Evolutionary conservation across 2,113 vertebrate genomes (phyloP).

Genomic region (Ellobius talpinus): DNA sequence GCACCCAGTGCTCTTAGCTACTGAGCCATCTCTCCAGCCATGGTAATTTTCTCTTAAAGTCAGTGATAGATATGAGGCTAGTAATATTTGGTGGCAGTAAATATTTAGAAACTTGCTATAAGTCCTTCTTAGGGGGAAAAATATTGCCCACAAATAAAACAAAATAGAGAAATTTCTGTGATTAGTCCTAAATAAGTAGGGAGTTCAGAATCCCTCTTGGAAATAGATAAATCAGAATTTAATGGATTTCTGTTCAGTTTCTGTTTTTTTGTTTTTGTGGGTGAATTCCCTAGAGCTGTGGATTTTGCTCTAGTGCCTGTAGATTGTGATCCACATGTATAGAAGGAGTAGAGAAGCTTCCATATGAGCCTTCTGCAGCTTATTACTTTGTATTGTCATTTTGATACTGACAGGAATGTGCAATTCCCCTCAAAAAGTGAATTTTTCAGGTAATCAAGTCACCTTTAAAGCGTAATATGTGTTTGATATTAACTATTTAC

Average conservation of each 20-base stretch:
- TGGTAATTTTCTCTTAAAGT: not conserved
- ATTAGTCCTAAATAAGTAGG: not conserved
- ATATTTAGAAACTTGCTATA: conserved; percentile 12
- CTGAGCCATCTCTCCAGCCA: not conserved
- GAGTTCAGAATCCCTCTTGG: not conserved
- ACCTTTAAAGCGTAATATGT: not conserved
- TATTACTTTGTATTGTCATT: not conserved
- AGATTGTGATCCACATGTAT: not conserved
- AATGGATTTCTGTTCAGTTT: not conserved
- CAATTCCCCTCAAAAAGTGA: not conserved
- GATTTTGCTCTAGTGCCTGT: not conserved
- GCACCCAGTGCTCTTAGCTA: not conserved
- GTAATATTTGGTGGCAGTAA: not conserved
- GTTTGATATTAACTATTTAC: not conserved
- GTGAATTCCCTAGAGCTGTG: not conserved
- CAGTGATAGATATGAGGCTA: not conserved
- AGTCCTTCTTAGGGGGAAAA: not conserved
- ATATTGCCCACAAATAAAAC: not conserved
- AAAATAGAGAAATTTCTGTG: conserved; percentile 44
- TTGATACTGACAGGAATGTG: not conserved
- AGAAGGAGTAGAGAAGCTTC: not conserved
- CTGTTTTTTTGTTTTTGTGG: not conserved
- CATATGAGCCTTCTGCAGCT: not conserved
- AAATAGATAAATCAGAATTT: not conserved
- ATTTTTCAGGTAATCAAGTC: not conserved